A percentile compares a stretch with the other conserved stretches of the same genome.
Evolutionary conservation across 2,113 vertebrate genomes (phyloP).

Genomic region (Osmerus eperlanus): DNA sequence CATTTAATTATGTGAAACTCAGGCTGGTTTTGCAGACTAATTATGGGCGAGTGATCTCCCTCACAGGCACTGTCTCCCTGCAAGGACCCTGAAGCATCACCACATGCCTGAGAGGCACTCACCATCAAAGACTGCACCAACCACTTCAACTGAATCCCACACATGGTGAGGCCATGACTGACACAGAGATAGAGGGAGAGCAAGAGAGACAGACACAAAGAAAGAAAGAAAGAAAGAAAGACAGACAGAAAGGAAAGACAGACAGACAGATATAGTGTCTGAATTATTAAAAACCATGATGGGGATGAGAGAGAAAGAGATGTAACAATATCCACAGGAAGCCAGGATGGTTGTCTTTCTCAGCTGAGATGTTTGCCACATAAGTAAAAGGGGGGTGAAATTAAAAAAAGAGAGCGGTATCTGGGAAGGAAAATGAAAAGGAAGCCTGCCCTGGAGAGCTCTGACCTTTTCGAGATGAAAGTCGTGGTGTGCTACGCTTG

Average conservation of each 20-base stretch:
- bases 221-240: not conserved
- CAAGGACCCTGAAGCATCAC: slow-evolving; percentile 42
- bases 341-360: slow-evolving; percentile 58
- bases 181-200: not conserved
- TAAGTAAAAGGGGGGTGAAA: slow-evolving; percentile 42
- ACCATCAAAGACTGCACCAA: slow-evolving; percentile 32
- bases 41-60: slow-evolving; percentile 56
- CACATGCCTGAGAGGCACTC: slow-evolving; percentile 44
- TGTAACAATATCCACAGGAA: slow-evolving; percentile 57
- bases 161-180: not conserved
- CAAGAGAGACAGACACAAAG: not conserved
- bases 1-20: slow-evolving; percentile 71
- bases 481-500: slow-evolving; percentile 17
- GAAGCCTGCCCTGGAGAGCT: slow-evolving; percentile 30
- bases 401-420: slow-evolving; percentile 18
- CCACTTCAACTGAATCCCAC: not conserved
- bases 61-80: slow-evolving; percentile 37
- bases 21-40: slow-evolving; percentile 50
- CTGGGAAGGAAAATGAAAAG: slow-evolving; percentile 29
- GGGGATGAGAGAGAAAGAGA: slow-evolving; percentile 35
- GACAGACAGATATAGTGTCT: slow-evolving; percentile 29
- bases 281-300: slow-evolving; percentile 47
- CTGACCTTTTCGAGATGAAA: slow-evolving; percentile 49
- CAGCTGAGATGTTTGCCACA: slow-evolving; percentile 61
- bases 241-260: slow-evolving; percentile 12